phyloP scores from a whole-genome alignment of 2,797 vertebrate species.

The Rhinogobio ventralis region DNA sequence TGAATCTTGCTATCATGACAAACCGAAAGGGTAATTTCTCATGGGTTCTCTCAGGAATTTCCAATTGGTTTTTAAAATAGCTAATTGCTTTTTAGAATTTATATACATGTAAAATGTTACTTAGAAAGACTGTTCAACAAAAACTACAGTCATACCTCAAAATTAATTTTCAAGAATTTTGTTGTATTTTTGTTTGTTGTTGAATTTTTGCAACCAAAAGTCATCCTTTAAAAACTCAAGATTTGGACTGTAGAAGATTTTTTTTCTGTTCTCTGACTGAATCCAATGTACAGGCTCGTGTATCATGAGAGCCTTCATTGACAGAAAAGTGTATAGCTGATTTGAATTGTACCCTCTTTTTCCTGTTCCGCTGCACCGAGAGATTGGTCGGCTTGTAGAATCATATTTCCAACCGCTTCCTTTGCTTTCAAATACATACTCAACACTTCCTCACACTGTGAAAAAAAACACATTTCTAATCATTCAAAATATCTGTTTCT shows the following conservation, averaged over 20 bases:
- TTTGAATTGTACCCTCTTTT: slow-evolving; percentile 43
- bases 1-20: neutral
- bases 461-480: neutral
- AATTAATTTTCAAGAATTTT: too few species aligned
- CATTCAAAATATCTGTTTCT: neutral
- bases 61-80: neutral
- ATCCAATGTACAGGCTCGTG: too few species aligned
- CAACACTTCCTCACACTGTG: slow-evolving; percentile 61
- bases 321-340: neutral
- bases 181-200: too few species aligned
- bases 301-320: neutral
- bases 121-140: too few species aligned
- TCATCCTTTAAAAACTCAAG: too few species aligned
- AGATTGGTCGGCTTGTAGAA: slow-evolving; percentile 51
- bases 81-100: neutral
- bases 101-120: too few species aligned
- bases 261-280: neutral
- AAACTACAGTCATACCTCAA: too few species aligned
- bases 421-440: slow-evolving; percentile 46
- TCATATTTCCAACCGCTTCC: slow-evolving; percentile 31
- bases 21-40: neutral
- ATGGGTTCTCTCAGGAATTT: neutral
- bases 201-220: too few species aligned
- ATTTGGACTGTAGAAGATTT: too few species aligned
- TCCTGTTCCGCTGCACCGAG: slow-evolving; percentile 40